Evolutionary conservation across 1,140 invertebrate genomes (phyloP), one percentile per base, ranked within the genome.

Genomic region (Kradibia gibbosae): DNA sequence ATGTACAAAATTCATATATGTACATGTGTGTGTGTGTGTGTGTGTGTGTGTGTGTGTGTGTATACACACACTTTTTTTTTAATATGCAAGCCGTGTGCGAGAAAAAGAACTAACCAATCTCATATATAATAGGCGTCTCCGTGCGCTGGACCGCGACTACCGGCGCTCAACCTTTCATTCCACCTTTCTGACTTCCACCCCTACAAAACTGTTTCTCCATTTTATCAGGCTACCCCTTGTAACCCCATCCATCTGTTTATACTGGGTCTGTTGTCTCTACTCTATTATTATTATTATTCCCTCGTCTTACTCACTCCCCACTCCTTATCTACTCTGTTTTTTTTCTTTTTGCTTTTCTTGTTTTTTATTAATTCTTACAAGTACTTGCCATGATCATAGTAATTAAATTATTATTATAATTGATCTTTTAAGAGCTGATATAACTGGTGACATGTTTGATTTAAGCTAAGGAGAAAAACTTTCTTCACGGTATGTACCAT

Each of bases 41-140:
- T n/a, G n/a, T n/a, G n/a, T n/a, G n/a, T n/a, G n/a, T n/a, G n/a
- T n/a, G n/a, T n/a, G n/a, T n/a, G n/a, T n/a, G n/a, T n/a, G n/a
- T n/a, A n/a, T n/a, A n/a, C n/a, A n/a, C n/a, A n/a, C n/a, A n/a
- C n/a, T n/a, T n/a, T n/a, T n/a, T n/a, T 90, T 90, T 91, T 90
- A 91, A 90, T 90, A 91, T 89, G 89, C 88, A 86, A 45, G 34
- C 13, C 22, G 70, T 55, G 81, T 78, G 8, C 85, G 86, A 83
- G 85, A 79, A n/a, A n/a, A n/a, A 78, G 85, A 80, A 85, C 87
- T 89, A 90, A 90, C 89, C 89, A 90, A 88, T 86, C 87, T 87
- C 86, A 22, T 74, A 74, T 80, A 80, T 74, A 74, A 74, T 55
- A 70, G 70, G 78, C 45, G 77, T 36, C 76, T 36, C 50, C 36